Evolutionary conservation across 2,797 vertebrate genomes (phyloP), one percentile per base, ranked within the genome.

Genomic region (Ptychadena robeensis): DNA sequence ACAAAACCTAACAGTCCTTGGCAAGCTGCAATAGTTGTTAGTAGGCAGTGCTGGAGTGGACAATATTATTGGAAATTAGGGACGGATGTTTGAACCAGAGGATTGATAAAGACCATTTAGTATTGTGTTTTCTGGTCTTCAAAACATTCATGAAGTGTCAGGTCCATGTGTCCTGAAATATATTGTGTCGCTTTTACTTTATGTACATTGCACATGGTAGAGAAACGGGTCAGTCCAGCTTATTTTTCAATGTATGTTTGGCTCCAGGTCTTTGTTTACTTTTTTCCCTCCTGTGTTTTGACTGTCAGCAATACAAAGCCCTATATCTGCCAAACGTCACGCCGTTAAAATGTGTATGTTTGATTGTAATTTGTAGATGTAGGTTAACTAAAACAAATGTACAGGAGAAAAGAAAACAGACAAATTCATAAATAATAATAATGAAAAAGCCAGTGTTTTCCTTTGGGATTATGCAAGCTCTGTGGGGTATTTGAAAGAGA

Each of bases 381-480:
- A 61, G 12, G 25, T 11, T 61, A 28, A 61, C 10, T 53, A 53
- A 53, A 61, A 28, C 59, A 70, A 70, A 34, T 32, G 9, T 30
- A 57, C 2, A 31, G 40, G 9, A 53, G 27, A 12, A 25, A 22
- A 25, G 57, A 32, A 40, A 28, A 53, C 44, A 34, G 18, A 22
- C 28, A 63, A 66, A 66, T 22, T 5, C 28, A 44, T 57, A 37
- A 30, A 82, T 35, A 25, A 38, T n/a, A 22, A 31, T 35, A 59
- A 35, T 59, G 12, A 37, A 74, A 85, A 87, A 53, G 0, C 68
- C n/a, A 69, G 27, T 25, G 5, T 32, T 28, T 15, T 48, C 66
- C 77, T 64, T 40, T 3, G n/a, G 44, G 22, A 77, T 76, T 53
- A 15, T 66, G 40, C 28, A 75, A 85, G 71, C 27, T 35, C 48